Evolutionary conservation across 2,888 invertebrate species (phyloP).

Genomic region (Alloscopus bannaensis): DNA sequence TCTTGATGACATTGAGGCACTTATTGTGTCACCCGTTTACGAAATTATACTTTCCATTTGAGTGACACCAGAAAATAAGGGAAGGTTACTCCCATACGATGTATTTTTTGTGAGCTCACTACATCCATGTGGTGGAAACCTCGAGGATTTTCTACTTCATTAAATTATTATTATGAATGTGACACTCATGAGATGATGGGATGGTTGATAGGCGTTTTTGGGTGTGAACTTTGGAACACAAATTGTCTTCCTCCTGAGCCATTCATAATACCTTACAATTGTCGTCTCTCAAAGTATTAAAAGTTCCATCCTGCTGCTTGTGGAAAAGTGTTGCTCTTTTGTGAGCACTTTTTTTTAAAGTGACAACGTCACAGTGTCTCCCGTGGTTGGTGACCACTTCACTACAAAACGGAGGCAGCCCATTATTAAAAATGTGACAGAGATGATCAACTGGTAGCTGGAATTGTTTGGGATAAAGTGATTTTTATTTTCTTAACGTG

Average conservation of each 20-base stretch:
- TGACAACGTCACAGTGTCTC: constrained; percentile 23
- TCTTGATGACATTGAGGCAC: constrained; percentile 54
- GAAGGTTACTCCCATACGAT: not conserved
- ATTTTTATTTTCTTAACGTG: constrained; percentile 25
- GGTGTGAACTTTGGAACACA: constrained; percentile 52
- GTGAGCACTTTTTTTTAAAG: too few relatives aligned
- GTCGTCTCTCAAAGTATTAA: too few relatives aligned
- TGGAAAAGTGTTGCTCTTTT: not conserved
- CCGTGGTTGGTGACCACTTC: constrained; percentile 30
- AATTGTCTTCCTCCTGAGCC: constrained; percentile 29
- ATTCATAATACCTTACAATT: constrained; percentile 34
- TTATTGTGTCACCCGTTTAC: constrained; percentile 56
- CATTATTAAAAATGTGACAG: constrained; percentile 41
- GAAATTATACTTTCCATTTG: too few relatives aligned
- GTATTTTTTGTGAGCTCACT: not conserved
- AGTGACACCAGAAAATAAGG: not conserved
- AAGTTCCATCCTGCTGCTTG: not conserved
- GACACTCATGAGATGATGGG: constrained; percentile 58
- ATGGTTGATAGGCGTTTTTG: constrained; percentile 56
- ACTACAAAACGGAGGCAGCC: not conserved
- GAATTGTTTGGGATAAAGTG: constrained; percentile 32
- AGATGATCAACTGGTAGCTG: constrained; percentile 55
- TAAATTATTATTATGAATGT: constrained; percentile 58
- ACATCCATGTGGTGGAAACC: not conserved
- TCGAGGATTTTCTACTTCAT: constrained; percentile 50